Evolutionary conservation across 1,140 invertebrate species (phyloP).

Genomic region (Megalopta genalis): DNA sequence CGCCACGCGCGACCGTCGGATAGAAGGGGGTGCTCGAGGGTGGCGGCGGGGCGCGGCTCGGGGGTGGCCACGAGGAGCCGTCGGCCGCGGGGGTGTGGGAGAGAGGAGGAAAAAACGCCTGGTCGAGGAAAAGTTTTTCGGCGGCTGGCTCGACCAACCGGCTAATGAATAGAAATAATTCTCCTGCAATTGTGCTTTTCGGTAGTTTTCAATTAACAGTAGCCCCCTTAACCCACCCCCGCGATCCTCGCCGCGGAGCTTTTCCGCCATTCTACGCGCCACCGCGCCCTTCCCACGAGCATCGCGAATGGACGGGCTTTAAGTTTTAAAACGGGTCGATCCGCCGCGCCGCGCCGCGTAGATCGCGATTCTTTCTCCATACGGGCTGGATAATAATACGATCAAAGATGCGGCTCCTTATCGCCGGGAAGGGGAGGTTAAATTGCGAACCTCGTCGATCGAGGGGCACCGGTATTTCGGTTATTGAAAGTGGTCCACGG

Average conservation of each 20-base stretch:
- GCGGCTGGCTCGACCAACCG: constrained; percentile 63
- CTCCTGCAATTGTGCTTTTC: constrained; percentile 79
- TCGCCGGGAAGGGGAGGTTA: too few relatives aligned
- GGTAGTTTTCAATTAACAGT: constrained; percentile 80
- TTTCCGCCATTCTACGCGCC: constrained; percentile 42
- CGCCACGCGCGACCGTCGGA: constrained; percentile 60
- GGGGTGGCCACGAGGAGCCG: not conserved
- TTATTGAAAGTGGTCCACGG: too few relatives aligned
- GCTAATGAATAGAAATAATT: constrained; percentile 81
- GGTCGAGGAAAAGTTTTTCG: constrained; percentile 74
- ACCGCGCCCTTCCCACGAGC: constrained; percentile 23
- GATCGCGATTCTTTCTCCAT: constrained; percentile 41
- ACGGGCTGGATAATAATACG: too few relatives aligned
- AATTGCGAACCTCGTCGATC: too few relatives aligned
- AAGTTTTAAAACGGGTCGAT: constrained; percentile 68
- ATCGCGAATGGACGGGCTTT: constrained; percentile 66
- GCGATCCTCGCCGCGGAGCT: constrained; percentile 6
- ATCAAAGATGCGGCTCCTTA: too few relatives aligned
- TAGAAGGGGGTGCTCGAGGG: constrained; percentile 30
- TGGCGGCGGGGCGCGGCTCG: not conserved
- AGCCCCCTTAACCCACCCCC: constrained; percentile 40
- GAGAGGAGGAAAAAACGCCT: constrained; percentile 33
- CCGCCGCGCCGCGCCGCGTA: constrained; percentile 16
- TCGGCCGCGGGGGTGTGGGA: not conserved
- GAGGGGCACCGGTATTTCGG: too few relatives aligned